Evolutionary conservation across 2,888 invertebrate genomes (phyloP).

Genomic region (Drosophila kanekoi): DNA sequence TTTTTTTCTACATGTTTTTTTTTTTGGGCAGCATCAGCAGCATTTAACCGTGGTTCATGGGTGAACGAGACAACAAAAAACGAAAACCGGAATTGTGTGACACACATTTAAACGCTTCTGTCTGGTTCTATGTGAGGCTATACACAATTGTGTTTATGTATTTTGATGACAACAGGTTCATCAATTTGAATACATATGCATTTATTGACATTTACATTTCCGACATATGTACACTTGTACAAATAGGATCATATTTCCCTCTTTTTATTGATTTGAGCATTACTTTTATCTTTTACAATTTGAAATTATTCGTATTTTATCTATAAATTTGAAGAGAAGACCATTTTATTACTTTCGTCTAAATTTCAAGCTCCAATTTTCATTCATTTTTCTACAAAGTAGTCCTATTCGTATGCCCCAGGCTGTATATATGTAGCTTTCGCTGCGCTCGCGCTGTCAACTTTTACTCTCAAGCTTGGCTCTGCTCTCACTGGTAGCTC

Average conservation of each 20-base stretch:
- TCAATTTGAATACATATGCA: slow-evolving; percentile 11
- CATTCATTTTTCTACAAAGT: not conserved
- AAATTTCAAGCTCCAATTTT: too few species aligned
- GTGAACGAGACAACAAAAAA: slow-evolving; percentile 2
- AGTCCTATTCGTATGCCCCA: not conserved
- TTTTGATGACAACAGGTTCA: slow-evolving; percentile 10
- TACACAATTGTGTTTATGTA: not conserved
- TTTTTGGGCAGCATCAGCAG: slow-evolving; percentile 8
- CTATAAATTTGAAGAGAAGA: too few species aligned
- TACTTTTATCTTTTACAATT: not conserved
- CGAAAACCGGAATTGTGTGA: slow-evolving; percentile 32
- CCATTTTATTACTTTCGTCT: too few species aligned
- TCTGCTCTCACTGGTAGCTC: slow-evolving; percentile 30
- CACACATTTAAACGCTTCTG: slow-evolving; percentile 43
- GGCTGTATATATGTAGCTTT: slow-evolving; percentile 37
- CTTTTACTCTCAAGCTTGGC: slow-evolving; percentile 72
- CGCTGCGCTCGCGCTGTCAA: slow-evolving; percentile 47
- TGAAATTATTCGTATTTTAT: too few species aligned
- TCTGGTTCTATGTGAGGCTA: slow-evolving; percentile 25
- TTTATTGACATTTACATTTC: slow-evolving; percentile 2
- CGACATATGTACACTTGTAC: not conserved
- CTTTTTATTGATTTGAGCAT: not conserved
- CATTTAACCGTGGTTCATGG: slow-evolving; percentile 22
- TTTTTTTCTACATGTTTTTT: slow-evolving; percentile 15
- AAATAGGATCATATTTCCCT: not conserved